phyloP scores from a whole-genome alignment of 2,888 invertebrate species.

The Isoperla grammatica region DNA sequence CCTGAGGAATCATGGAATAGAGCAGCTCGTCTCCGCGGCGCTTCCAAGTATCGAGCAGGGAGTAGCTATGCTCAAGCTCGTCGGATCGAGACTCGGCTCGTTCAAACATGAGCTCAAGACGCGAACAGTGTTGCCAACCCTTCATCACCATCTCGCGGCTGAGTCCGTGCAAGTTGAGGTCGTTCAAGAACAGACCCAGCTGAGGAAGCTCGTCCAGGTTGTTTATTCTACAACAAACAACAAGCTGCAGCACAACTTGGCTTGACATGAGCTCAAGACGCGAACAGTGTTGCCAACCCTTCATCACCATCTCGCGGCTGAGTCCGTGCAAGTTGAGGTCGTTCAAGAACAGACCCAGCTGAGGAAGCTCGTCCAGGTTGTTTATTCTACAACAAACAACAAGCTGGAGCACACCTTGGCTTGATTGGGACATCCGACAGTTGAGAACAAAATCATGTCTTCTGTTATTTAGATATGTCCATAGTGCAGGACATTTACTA shows the following conservation, averaged over 20 bases:
- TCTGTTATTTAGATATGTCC: too few relatives aligned
- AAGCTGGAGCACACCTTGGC: too few relatives aligned
- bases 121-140: slow-evolving; percentile 45
- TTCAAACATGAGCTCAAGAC: slow-evolving; percentile 74
- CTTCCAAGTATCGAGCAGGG: slow-evolving; percentile 78
- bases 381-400: slow-evolving; percentile 57
- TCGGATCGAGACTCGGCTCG: slow-evolving; percentile 73
- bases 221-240: slow-evolving; percentile 57
- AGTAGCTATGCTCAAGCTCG: slow-evolving; percentile 71
- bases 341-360: slow-evolving; percentile 71
- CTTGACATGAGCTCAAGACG: too few relatives aligned
- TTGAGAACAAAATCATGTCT: too few relatives aligned
- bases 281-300: slow-evolving; percentile 54
- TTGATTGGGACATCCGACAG: too few relatives aligned
- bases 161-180: slow-evolving; percentile 78
- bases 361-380: slow-evolving; percentile 74
- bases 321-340: slow-evolving; percentile 82
- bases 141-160: slow-evolving; percentile 76
- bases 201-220: slow-evolving; percentile 76
- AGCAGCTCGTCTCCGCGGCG: slow-evolving; percentile 77
- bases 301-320: slow-evolving; percentile 73
- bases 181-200: slow-evolving; percentile 73
- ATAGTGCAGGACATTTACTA: too few relatives aligned
- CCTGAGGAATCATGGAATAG: slow-evolving; percentile 89
- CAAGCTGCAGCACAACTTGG: too few relatives aligned